phyloP scores from a whole-genome alignment of 1,140 invertebrate genomes.

The Bombus waltoni region DNA sequence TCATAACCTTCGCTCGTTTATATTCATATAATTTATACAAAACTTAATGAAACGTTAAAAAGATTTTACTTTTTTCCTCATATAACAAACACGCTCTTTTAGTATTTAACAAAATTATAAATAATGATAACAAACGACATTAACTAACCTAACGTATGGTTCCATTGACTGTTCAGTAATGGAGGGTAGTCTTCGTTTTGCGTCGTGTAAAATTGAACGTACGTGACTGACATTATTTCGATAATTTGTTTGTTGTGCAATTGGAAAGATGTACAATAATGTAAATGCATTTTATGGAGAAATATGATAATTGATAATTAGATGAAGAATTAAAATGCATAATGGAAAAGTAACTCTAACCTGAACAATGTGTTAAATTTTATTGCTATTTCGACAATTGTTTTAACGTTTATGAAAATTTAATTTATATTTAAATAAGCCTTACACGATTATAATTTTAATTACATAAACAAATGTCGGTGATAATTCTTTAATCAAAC shows the following conservation, averaged over 20 bases:
- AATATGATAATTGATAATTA: not conserved
- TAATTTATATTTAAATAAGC: not conserved
- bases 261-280: not conserved
- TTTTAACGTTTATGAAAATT: not conserved
- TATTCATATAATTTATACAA: not conserved
- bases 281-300: not conserved
- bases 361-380: conserved; percentile 38
- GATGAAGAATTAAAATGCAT: not conserved
- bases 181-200: conserved; percentile 38
- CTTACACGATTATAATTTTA: not conserved
- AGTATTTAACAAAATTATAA: not conserved
- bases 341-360: conserved; percentile 22
- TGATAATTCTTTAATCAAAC: not conserved
- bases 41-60: not conserved
- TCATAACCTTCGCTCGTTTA: not conserved
- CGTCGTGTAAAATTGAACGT: conserved; percentile 42
- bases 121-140: conserved; percentile 34
- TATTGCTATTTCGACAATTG: conserved; percentile 7
- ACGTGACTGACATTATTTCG: not conserved
- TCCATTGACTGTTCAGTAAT: conserved; percentile 38
- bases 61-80: not conserved
- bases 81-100: not conserved
- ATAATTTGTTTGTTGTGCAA: not conserved
- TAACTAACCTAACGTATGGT: conserved; percentile 41
- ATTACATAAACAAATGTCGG: not conserved